These are phyloP conservation scores for Aspidiotus destructor DNA, from an alignment of 2,888 invertebrate genomes.

Conservation along the genomic window DNA sequence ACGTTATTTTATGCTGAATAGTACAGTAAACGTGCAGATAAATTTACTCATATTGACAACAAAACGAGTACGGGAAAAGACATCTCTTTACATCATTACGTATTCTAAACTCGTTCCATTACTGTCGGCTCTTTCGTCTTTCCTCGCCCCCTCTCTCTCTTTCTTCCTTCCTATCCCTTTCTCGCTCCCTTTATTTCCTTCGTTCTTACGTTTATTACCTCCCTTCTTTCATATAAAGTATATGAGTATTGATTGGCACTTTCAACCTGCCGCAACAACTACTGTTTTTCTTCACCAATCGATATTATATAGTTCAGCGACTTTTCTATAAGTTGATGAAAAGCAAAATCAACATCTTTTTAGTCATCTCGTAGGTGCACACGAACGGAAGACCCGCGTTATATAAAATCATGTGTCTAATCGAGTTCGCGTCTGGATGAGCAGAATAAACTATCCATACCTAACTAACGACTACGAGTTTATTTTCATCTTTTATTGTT, in stretches of 20 bases:
- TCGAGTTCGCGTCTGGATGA: too few species aligned
- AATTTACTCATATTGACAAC: constrained; percentile 26
- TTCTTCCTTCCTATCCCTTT: constrained; percentile 3
- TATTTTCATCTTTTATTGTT: too few species aligned
- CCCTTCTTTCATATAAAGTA: background rate
- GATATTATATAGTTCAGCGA: too few species aligned
- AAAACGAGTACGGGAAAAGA: constrained; percentile 22
- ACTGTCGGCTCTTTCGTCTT: constrained; percentile 10
- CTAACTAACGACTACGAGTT: too few species aligned
- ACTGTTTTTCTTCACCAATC: background rate
- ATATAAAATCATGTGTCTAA: too few species aligned
- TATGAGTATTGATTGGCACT: constrained; percentile 4
- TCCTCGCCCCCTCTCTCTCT: constrained; percentile 9
- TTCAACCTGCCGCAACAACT: constrained; percentile 4
- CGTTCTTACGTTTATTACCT: background rate
- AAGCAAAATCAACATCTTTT: too few species aligned
- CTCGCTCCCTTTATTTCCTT: constrained; percentile 15
- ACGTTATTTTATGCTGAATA: background rate
- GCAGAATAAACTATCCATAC: too few species aligned
- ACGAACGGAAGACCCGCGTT: too few species aligned
- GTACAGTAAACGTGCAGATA: constrained; percentile 20
- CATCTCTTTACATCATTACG: constrained; percentile 22
- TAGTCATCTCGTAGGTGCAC: too few species aligned
- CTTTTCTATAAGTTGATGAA: too few species aligned
- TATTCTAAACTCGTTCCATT: constrained; percentile 27